These are phyloP conservation scores for Myotis brandtii DNA, from an alignment of 2,113 vertebrate genomes.

Conservation along the genomic window DNA sequence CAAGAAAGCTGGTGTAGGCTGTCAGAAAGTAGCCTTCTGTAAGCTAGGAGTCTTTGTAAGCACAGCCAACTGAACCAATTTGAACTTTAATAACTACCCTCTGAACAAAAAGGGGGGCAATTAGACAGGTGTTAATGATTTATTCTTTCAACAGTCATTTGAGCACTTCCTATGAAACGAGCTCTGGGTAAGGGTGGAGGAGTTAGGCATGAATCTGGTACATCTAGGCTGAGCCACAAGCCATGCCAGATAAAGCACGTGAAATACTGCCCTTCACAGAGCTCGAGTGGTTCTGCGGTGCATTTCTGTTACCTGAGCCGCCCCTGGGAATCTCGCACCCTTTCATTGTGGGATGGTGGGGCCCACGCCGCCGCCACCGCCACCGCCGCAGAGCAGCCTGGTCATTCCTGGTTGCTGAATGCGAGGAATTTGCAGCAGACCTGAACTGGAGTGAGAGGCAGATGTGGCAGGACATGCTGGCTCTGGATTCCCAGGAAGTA, in stretches of 20 bases:
- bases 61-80: not conserved
- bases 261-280: not conserved
- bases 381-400: not conserved
- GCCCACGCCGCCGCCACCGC: too few relatives aligned
- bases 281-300: not conserved
- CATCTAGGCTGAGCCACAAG: not conserved
- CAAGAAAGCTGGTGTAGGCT: not conserved
- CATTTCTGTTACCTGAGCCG: not conserved
- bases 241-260: not conserved
- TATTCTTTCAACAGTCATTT: not conserved
- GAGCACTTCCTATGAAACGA: slow-evolving; percentile 9
- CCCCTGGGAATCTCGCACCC: not conserved
- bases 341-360: not conserved
- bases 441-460: not conserved
- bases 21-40: not conserved
- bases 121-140: slow-evolving; percentile 55
- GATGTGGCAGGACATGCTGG: not conserved
- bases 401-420: not conserved
- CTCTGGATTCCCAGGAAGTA: not conserved
- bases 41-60: not conserved
- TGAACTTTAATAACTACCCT: slow-evolving; percentile 16
- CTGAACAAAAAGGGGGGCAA: not conserved
- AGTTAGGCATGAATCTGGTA: not conserved
- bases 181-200: not conserved
- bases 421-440: not conserved